phyloP scores from a whole-genome alignment of 2,797 vertebrate species.

The Heterohyrax brucei region DNA sequence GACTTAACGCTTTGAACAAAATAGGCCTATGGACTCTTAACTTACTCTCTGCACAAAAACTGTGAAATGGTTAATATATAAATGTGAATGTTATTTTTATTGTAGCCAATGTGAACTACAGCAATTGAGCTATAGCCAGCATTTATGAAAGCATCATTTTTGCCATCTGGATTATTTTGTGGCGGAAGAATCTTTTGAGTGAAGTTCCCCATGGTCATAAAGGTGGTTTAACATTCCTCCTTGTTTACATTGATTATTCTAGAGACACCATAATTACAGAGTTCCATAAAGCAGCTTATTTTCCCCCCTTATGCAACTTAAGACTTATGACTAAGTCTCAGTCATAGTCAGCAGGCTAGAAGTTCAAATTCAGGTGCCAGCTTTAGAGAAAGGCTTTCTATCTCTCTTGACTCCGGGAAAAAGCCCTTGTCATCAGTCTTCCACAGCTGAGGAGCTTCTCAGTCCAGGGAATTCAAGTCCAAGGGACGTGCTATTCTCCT shows the following conservation, averaged over 20 bases:
- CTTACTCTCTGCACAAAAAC: constrained; percentile 84
- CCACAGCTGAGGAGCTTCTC: too few species aligned
- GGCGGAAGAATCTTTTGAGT: constrained; percentile 88
- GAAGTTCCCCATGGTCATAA: constrained; percentile 89
- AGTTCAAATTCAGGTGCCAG: too few species aligned
- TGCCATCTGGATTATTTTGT: constrained; percentile 92
- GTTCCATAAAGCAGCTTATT: constrained; percentile 84
- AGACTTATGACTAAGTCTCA: not conserved
- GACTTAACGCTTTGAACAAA: constrained; percentile 87
- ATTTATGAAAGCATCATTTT: constrained; percentile 93
- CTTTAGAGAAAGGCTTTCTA: too few species aligned
- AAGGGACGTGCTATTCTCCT: too few species aligned
- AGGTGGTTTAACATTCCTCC: constrained; percentile 90
- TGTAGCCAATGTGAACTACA: constrained; percentile 90
- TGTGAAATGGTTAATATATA: constrained; percentile 91
- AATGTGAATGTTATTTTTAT: constrained; percentile 89
- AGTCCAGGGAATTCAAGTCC: too few species aligned
- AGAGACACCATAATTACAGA: constrained; percentile 87
- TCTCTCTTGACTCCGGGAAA: too few species aligned
- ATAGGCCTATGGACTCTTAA: constrained; percentile 62
- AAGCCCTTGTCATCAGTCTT: too few species aligned
- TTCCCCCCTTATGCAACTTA: not conserved
- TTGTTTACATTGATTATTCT: constrained; percentile 89
- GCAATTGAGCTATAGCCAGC: constrained; percentile 91
- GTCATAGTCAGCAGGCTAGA: too few species aligned